Base-by-base conservation (phyloP, 1,140 invertebrate species). In the Drosophila santomea region DNA sequence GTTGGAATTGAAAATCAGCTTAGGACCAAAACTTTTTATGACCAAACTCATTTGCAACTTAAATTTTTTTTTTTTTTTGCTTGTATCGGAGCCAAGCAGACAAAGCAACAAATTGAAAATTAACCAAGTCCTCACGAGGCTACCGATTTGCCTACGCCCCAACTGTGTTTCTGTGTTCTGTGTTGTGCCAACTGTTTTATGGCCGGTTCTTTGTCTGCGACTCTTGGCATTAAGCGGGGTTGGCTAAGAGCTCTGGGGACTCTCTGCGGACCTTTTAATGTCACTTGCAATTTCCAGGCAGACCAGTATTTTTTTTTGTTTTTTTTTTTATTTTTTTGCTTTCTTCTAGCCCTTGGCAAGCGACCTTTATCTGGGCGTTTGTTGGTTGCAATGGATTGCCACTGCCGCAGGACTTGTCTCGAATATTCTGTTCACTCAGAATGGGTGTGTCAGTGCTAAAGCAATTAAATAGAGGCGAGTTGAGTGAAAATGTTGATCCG, bases 21-120 rank as follows among this genome's bases (percentile, higher is more conserved):
- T 8, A 32, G 58, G 71, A 76, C 54, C 25, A 12, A 63, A 61
- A 85, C 60, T 59, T 60, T 63, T 75, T 71, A 55, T 57, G 74
- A 45, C 48, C 35, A 52, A 74, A 73, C 74, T 86, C 82, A 88
- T 79, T 86, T 88, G 57, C 61, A 80, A 50, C 56, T 38, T 75
- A 41, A 77, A 62, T 50, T 66, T 67, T 48, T 14, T 51, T 67
- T 48, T 14, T 39, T 39, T 36, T 11, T 11, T 14, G 36, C 7
- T 36, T 39, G 36, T 3, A 38, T 3, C 14, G 38, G 56, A 32
- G 25, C 50, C 66, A 62, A 35, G 61, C 73, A 3, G 59, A 50
- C 69, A 86, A 76, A 86, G 86, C 73, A 72, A 62, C 71, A 88
- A 88, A 86, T 86, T 88, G 83, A 86, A 86, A 86, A 83, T 86